A percentile compares a stretch with the other conserved stretches of the same genome.
These are phyloP conservation scores for Peromyscus eremicus DNA, from an alignment of 2,797 vertebrate species.

Conservation along the genomic window DNA sequence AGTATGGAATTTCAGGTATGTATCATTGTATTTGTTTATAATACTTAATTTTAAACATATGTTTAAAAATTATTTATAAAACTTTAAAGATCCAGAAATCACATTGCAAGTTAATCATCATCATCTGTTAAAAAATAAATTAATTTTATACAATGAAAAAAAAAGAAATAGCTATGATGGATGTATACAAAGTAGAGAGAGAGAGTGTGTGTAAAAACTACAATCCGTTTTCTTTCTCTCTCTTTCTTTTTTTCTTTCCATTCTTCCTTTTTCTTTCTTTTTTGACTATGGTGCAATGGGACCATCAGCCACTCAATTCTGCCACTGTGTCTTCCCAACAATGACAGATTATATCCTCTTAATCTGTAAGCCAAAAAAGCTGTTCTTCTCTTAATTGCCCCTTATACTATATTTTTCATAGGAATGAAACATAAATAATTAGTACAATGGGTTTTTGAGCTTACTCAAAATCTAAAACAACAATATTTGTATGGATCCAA, in stretches of 20 bases:
- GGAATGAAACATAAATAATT: not conserved
- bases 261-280: no score
- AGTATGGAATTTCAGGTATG: not conserved
- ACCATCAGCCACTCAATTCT: not conserved
- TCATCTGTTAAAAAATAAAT: not conserved
- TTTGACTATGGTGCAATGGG: not conserved
- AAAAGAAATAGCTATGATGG: not conserved
- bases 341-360: not conserved
- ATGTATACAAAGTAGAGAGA: not conserved
- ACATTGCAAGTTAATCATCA: not conserved
- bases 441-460: not conserved
- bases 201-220: no score
- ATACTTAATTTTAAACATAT: not conserved
- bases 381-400: not conserved
- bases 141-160: not conserved
- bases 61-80: conserved; percentile 43
- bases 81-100: not conserved
- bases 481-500: not conserved
- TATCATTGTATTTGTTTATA: conserved; percentile 39
- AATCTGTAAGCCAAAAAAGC: not conserved
- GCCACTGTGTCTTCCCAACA: not conserved
- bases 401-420: not conserved
- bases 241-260: no score
- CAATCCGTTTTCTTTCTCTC: not conserved
- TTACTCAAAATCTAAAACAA: no score